Percentiles rank a stretch among this genome's conserved stretches.
phyloP scores from a whole-genome alignment of 1,140 invertebrate species.

The Bilobella aurantiaca region DNA sequence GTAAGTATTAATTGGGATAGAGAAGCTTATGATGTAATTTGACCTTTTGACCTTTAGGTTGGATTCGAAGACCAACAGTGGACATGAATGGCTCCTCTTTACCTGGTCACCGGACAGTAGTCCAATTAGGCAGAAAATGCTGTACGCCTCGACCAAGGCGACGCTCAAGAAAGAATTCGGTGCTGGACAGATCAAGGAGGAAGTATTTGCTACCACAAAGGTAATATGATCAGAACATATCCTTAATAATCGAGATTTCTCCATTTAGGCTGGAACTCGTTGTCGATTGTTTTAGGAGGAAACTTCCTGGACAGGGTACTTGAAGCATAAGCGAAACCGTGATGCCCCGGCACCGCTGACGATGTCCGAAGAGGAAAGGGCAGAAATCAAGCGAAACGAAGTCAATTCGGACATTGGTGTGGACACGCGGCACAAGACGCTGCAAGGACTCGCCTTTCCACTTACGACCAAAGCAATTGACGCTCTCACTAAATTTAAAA shows the following conservation, averaged over 20 bases:
- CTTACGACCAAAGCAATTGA: constrained; percentile 68
- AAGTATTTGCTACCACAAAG: constrained; percentile 71
- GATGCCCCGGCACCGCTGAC: constrained; percentile 79
- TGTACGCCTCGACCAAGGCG: constrained; percentile 96
- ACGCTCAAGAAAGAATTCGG: constrained; percentile 96
- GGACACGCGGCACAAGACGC: constrained; percentile 77
- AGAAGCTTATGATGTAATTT: background rate
- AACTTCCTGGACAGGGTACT: constrained; percentile 67
- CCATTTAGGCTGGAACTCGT: too few relatives aligned
- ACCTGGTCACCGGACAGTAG: constrained; percentile 89
- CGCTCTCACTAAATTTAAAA: constrained; percentile 51
- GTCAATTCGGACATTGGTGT: constrained; percentile 61
- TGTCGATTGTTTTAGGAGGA: constrained; percentile 56
- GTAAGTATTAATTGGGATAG: constrained; percentile 37
- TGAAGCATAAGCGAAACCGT: constrained; percentile 62
- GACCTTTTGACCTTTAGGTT: constrained; percentile 46
- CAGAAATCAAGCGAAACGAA: constrained; percentile 65
- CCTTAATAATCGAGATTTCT: constrained; percentile 17
- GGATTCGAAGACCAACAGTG: constrained; percentile 63
- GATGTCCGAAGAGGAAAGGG: constrained; percentile 74
- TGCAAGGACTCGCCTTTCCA: constrained; percentile 85
- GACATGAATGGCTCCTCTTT: constrained; percentile 88
- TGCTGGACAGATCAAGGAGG: constrained; percentile 75
- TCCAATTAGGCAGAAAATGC: constrained; percentile 88
- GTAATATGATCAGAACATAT: constrained; percentile 42